Conservation (phyloP, 2,888 invertebrate genomes). For the Heterodera filipjevi region DNA sequence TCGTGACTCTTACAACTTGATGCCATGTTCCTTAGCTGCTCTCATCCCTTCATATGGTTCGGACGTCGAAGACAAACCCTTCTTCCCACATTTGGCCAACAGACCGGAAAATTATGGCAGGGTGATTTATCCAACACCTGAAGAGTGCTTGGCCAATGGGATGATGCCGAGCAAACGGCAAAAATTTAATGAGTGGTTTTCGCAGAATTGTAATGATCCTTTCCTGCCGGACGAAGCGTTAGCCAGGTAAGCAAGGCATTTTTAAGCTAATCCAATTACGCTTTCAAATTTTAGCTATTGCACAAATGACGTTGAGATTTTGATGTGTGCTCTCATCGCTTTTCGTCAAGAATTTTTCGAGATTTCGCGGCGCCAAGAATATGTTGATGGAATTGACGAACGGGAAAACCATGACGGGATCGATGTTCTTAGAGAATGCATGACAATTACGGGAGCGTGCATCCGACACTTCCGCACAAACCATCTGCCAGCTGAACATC, state of each 20-base stretch:
- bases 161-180: conserved; percentile 16
- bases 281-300: no score
- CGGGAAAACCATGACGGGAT: background rate
- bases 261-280: no score
- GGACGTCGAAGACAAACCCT: conserved; percentile 7
- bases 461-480: background rate
- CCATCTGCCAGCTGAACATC: background rate
- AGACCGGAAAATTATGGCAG: conserved; percentile 2
- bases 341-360: background rate
- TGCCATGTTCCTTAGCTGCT: conserved; percentile 9
- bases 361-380: background rate
- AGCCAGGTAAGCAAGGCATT: background rate
- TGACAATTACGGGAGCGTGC: background rate
- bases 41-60: conserved; percentile 1
- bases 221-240: conserved; percentile 12
- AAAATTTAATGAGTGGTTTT: conserved; percentile 9
- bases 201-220: background rate
- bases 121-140: background rate
- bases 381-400: background rate
- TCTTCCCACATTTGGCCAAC: background rate
- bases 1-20: conserved; percentile 15
- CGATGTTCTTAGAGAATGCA: background rate
- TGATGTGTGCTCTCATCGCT: background rate
- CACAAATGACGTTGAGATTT: background rate
- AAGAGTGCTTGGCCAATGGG: background rate